Evolutionary conservation across 2,797 vertebrate genomes (phyloP).

Genomic region (Sylvilagus floridanus): DNA sequence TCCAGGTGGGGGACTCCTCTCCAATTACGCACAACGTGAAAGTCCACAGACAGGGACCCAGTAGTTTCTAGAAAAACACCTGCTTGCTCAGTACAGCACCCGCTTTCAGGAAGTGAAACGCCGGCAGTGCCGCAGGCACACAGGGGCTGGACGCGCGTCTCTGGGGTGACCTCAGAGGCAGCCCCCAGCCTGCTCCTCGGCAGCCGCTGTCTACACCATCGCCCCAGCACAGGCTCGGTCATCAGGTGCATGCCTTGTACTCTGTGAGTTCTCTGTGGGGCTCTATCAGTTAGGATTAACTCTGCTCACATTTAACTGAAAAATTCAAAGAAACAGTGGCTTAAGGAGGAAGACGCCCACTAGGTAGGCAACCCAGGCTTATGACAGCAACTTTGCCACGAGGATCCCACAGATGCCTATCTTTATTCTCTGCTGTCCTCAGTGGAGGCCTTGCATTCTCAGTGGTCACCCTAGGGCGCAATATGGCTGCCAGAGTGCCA

Average conservation of each 20-base stretch:
- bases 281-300: neutral
- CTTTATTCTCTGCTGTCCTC: too few relatives aligned
- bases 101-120: neutral
- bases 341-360: too few relatives aligned
- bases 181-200: neutral
- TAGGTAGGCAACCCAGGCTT: too few relatives aligned
- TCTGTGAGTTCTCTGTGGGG: neutral
- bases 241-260: neutral
- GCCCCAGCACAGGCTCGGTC: neutral
- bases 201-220: too few relatives aligned
- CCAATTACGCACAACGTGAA: neutral
- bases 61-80: neutral
- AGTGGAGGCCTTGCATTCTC: too few relatives aligned
- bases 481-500: too few relatives aligned
- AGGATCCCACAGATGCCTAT: too few relatives aligned
- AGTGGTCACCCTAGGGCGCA: too few relatives aligned
- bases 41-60: neutral
- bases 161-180: accelerated
- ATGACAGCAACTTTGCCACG: too few relatives aligned
- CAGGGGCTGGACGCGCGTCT: neutral
- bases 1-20: neutral
- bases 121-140: neutral
- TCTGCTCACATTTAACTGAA: neutral
- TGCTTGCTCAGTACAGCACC: neutral
- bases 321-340: neutral